Evolutionary conservation across 1,140 invertebrate species (phyloP), one percentile per base, ranked within the genome.

Genomic region (Drosophila navojoa): DNA sequence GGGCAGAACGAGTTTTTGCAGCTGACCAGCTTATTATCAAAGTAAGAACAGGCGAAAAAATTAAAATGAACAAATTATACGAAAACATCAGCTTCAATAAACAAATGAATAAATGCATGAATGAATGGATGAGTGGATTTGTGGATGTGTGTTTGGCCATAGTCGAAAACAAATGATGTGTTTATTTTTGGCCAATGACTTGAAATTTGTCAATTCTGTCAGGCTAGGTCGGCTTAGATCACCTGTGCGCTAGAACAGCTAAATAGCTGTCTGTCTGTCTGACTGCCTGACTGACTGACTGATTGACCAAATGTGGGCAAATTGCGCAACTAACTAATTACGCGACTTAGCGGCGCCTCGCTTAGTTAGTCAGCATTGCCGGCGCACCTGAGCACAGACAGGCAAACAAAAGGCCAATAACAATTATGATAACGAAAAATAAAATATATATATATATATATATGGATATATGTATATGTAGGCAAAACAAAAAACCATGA

Each of bases 261-360:
- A 44, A 11, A 27, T n/a, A 47, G 40, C 25, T 40, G 15, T 54
- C 27, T 54, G 49, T 29, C 11, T 40, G 16, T 60, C 19, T 45
- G 62, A 45, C 6, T 35, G 57, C 58, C 67, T 35, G 38, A 25
- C 32, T 57, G 52, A 42, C 32, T 25, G 29, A 13, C 45, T 32
- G 40, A 32, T 27, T 63, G 53, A 13, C 57, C 73, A 62, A 87
- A 87, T 55, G 58, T 47, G 73, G 67, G 38, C 69, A 72, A 79
- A 70, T 76, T 79, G 84, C 73, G 79, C 77, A 77, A 77, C 74
- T 71, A 84, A 82, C 74, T 71, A 89, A 89, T 82, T 87, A 77
- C 79, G 71, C 62, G 78, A 63, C 57, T 47, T 40, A 49, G 27
- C 60, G 81, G 59, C 79, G 78, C 63, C 79, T 10, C 59, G 19